Base-by-base conservation (phyloP, 2,888 invertebrate genomes). In the Dione juno region DNA sequence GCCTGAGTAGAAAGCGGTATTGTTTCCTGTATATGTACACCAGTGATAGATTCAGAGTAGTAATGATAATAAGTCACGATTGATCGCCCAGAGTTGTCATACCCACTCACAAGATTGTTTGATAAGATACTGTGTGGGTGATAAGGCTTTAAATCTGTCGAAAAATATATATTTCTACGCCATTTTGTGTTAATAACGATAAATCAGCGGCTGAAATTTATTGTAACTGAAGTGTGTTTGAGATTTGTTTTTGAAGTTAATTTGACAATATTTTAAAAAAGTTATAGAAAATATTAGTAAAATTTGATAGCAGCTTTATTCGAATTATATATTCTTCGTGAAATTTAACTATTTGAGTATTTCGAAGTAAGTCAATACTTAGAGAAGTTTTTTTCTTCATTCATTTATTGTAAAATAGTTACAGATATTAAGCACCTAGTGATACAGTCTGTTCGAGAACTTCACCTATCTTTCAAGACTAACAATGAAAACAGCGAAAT, bases 1-100 rank as follows among this genome's bases (percentile, higher is more conserved):
- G 50, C 13, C 64, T 13, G 67, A 79, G 80, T 89, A 90, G 91
- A 91, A 92, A 92, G 92, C 88, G 81, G 88, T 82, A 88, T 88
- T 91, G 90, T 90, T 89, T 86, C 88, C 78, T 76, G 81, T 83
- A 83, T 83, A 82, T 81, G 77, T 81, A 80, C 79, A 75, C 80
- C 80, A 81, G 81, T 86, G 87, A 87, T 87, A 84, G 84, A 85
- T 88, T 85, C 81, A 79, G 78, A 81, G 81, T 78, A 80, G 74
- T 79, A 75, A 74, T 76, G 78, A 79, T 78, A 77, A 78, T 76
- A 76, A 75, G 76, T 73, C 89, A 90, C 90, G 90, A 91, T 89
- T 87, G 89, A 90, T 90, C 81, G 86, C 83, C 79, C 82, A 59
- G 19, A 76, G 78, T 80, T 78, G 81, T 82, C 80, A 79, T 82